Evolutionary conservation across 2,113 vertebrate genomes (phyloP), one percentile per base, ranked within the genome.

Genomic region (Crypturellus undulatus): DNA sequence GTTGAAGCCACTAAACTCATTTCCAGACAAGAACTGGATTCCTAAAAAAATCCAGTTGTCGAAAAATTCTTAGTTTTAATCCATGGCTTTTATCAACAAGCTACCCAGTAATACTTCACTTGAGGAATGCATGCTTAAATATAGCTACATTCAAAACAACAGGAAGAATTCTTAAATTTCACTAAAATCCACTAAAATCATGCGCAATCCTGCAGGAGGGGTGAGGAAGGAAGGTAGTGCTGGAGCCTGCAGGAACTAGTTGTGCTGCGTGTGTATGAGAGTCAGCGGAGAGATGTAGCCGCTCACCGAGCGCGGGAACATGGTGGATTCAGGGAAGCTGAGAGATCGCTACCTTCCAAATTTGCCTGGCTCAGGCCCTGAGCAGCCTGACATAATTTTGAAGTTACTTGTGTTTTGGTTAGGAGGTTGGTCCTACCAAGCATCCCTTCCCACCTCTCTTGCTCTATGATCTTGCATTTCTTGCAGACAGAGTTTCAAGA

Each of bases 231-330:
- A 69, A 18, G 18, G 26, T 56, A 73, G 40, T 8, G 85, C 71
- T 58, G 54, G 54, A 30, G 30, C 28, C 54, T 18, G 16, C 32
- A 79, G 58, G 84, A 51, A 0, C 7, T 15, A 64, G 4, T 8
- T 60, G 1, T 30, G 49, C 54, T 65, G 26, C 17, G 25, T 6
- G 34, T 2, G 0, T 13, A 22, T 0, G 5, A 52, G n/a, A 47
- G 20, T 3, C 71, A 69, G 22, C 24, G 36, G 5, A 12, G 12
- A 78, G 43, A 81, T 15, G 2, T 43, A 83, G 8, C n/a, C 20
- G 15, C 69, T 54, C 84, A 43, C 10, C 10, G 10, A 3, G 6
- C 1, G 3, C 18, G 71, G 70, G 10, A 60, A 40, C 18, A 21
- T 86, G 77, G 30, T 86, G 77, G 30, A 40, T 64, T 40, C 5